Percentiles rank a stretch among this genome's conserved stretches.
Conservation (phyloP, 1,140 invertebrate genomes). For the Andrena cerasifolii region DNA sequence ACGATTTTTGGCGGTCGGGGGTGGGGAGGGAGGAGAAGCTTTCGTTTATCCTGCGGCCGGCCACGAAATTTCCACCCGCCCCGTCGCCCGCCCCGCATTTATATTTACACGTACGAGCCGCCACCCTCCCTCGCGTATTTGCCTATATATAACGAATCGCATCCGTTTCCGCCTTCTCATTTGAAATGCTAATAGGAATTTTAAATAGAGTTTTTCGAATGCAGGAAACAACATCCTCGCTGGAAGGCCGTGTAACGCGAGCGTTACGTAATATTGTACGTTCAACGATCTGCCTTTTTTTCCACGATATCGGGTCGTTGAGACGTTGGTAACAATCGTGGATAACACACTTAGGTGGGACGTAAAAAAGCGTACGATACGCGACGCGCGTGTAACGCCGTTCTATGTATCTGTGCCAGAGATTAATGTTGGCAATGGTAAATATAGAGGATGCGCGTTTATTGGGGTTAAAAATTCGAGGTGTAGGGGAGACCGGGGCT, state of each 20-base stretch:
- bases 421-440: too few species aligned
- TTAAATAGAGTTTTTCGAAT: constrained; percentile 24
- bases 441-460: too few species aligned
- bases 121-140: constrained; percentile 20
- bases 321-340: not conserved
- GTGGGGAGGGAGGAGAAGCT: too few species aligned
- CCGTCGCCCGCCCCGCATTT: constrained; percentile 27
- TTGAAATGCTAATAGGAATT: constrained; percentile 44
- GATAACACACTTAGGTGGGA: too few species aligned
- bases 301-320: not conserved
- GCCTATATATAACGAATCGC: constrained; percentile 38
- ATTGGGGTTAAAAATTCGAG: too few species aligned
- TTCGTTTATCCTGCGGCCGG: not conserved
- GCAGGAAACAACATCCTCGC: constrained; percentile 4
- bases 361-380: too few species aligned
- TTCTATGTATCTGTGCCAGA: too few species aligned
- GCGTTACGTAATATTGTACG: not conserved
- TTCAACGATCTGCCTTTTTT: not conserved
- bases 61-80: not conserved
- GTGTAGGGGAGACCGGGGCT: too few species aligned
- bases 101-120: constrained; percentile 39
- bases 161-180: constrained; percentile 47
- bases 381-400: too few species aligned
- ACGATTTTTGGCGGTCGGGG: constrained; percentile 32
- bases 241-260: not conserved